Percentiles rank a stretch among this genome's conserved stretches.
Conservation (phyloP, 2,888 invertebrate species). For the Chymomyza fuscimana region DNA sequence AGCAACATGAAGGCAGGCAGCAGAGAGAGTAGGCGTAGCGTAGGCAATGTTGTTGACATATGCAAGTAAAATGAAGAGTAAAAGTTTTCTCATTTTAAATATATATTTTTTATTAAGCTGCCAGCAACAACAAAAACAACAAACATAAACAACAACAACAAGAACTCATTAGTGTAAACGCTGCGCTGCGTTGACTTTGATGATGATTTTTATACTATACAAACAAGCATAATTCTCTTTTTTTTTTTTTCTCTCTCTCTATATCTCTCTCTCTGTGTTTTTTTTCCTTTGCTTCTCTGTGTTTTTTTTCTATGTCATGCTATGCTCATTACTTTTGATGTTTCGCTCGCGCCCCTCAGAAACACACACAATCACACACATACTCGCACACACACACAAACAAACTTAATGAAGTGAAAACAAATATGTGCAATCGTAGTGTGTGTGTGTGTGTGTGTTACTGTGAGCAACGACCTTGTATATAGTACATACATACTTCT, state of each 20-base stretch:
- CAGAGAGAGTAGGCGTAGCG: constrained; percentile 14
- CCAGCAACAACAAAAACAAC: not conserved
- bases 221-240: not conserved
- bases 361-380: constrained; percentile 16
- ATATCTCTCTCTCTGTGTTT: constrained; percentile 10
- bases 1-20: constrained; percentile 4
- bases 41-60: constrained; percentile 53
- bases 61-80: constrained; percentile 39
- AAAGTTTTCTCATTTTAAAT: constrained; percentile 73
- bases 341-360: constrained; percentile 28
- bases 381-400: constrained; percentile 35
- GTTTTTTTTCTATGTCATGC: constrained; percentile 62
- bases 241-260: constrained; percentile 1
- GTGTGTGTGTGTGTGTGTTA: constrained; percentile 22
- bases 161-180: constrained; percentile 70
- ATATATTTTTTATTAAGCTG: constrained; percentile 44
- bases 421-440: constrained; percentile 50
- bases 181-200: constrained; percentile 41
- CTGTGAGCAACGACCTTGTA: constrained; percentile 57
- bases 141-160: constrained; percentile 37
- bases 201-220: constrained; percentile 55
- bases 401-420: constrained; percentile 70
- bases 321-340: constrained; percentile 72
- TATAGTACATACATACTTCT: not conserved
- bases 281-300: constrained; percentile 26